Evolutionary conservation across 92 coral and sea anemone species (phyloP), one percentile per base, ranked within the genome.

Genomic region (Palythoa heliodiscus): DNA sequence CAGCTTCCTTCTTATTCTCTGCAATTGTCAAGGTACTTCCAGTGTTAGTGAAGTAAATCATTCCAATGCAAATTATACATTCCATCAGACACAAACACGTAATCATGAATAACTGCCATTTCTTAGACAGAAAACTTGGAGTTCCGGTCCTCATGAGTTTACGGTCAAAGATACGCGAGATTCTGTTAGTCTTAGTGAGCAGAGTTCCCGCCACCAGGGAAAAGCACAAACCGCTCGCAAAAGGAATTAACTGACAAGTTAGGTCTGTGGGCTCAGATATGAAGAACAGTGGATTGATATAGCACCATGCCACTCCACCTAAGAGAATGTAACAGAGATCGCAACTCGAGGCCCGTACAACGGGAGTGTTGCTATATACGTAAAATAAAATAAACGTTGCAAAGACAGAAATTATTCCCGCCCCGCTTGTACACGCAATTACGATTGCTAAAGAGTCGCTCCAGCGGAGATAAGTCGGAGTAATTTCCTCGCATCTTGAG

Each of bases 341-440:
- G 15, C 94, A 86, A 82, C 98, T 94, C 3, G 98, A 95, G 1
- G 98, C 98, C 13, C 90, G 89, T 1, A 95, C 98, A 13, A 95
- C 95, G 12, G 97, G 98, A 5, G 95, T 94, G n/a, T 91, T 81
- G 22, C 98, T 90, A 43, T 92, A 87, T 23, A 90, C 22, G 37
- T 87, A 85, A 57, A 94, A 93, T 5, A 95, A 92, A 11, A 71
- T 61, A 35, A 92, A 93, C 38, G 93, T 81, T 43, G 85, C 89
- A 68, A 89, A 22, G 2, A 90, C 93, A 0, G 88, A 83, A 2
- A 87, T 54, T 12, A 92, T 20, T 5, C 98, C 98, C 11, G 83
- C 71, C 13, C 95, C 97, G 20, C 92, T 87, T 35, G 89, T 82
- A 11, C 92, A 69, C 14, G 82, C 78, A 58, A 93, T 92, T 2